Conservation (phyloP, 2,797 vertebrate genomes). For the Enteromius viviparus region DNA sequence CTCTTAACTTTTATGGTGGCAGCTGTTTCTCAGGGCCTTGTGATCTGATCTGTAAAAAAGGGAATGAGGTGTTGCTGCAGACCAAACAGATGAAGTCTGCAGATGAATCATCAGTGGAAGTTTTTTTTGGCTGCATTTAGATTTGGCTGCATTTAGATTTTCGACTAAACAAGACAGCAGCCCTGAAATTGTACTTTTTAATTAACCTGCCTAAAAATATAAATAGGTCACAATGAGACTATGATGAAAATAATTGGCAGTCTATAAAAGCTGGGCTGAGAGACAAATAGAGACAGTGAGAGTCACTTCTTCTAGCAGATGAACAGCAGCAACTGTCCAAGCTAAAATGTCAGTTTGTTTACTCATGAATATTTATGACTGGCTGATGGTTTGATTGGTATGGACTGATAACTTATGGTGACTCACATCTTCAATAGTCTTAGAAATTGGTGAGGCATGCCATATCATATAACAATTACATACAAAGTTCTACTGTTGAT, state of each 20-base stretch:
- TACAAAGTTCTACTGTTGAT: neutral
- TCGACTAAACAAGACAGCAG: neutral
- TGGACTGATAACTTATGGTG: slow-evolving; percentile 32
- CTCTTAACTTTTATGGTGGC: slow-evolving; percentile 53
- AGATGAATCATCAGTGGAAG: neutral
- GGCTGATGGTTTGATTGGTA: slow-evolving; percentile 31
- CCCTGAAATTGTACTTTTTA: neutral
- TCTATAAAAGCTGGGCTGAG: neutral
- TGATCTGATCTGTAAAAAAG: neutral
- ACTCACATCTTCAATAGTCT: neutral
- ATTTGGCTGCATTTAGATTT: neutral
- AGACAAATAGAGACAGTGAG: neutral
- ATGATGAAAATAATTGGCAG: neutral
- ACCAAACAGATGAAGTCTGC: neutral
- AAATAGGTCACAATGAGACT: neutral
- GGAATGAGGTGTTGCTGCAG: neutral
- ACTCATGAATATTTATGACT: slow-evolving; percentile 61
- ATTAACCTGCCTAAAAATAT: neutral
- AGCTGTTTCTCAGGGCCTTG: slow-evolving; percentile 65
- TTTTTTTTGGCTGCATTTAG: neutral
- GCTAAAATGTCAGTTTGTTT: slow-evolving; percentile 63
- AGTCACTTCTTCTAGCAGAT: slow-evolving; percentile 47
- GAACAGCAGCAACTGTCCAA: slow-evolving; percentile 60
- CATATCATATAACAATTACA: neutral
- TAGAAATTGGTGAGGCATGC: neutral